Evolutionary conservation across 2,888 invertebrate species (phyloP), one percentile per base, ranked within the genome.

Genomic region (Hirtodrosophila cameraria): DNA sequence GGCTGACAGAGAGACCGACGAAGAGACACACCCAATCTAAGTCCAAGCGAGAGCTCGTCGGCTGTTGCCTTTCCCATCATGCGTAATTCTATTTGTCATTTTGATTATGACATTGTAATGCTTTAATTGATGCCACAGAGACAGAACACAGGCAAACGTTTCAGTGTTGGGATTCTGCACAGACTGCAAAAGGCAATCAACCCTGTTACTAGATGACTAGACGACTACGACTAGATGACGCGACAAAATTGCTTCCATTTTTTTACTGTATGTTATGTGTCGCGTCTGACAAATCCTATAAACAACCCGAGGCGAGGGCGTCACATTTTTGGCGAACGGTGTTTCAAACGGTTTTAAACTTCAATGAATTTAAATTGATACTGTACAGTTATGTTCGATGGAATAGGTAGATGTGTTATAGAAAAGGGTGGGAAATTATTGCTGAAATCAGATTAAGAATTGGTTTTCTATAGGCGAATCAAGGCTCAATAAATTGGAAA

Each of bases 61-160:
- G 77, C 88, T 90, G 90, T 78, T 87, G 88, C 71, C 59, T 76
- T 90, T 86, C 83, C 81, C 88, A 87, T 90, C 89, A 82, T 81
- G 77, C 81, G 79, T 90, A 90, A 89, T 89, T 89, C 86, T 90
- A 90, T 90, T 89, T 89, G 89, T 90, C 90, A 89, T 90, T 89
- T 87, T 90, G 90, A 89, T 89, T 89, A 89, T 90, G 90, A 90
- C 90, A 87, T 90, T 90, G 89, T 89, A 89, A 89, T 89, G 88
- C 90, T 88, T 88, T 90, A 90, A 89, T 90, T 89, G 90, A 90
- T 88, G 90, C 84, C 69, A 55, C 57, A 59, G 49, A 41, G 41
- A 15, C n/a, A n/a, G n/a, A 27, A 50, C 55, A 66, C 41, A 15
- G 31, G 12, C 31, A 42, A 43, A n/a, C 31, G 23, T 33, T 13